phyloP scores from a whole-genome alignment of 2,797 vertebrate genomes.

The Hephaestus fuliginosus region DNA sequence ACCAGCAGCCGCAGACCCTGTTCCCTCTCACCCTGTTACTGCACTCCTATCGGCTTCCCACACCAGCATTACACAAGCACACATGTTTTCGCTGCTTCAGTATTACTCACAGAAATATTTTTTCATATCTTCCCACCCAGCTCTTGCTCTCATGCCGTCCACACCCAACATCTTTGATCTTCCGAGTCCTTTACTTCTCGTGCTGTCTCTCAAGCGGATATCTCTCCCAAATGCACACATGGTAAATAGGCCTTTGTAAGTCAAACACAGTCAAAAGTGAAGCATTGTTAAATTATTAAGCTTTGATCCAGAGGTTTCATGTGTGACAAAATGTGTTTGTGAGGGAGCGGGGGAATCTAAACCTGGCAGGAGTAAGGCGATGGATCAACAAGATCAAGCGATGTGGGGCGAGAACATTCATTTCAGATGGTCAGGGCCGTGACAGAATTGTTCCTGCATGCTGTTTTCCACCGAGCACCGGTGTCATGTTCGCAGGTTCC shows the following conservation, averaged over 20 bases:
- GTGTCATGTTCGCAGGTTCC: slow-evolving; percentile 80
- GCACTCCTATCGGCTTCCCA: slow-evolving; percentile 66
- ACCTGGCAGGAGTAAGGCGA: slow-evolving; percentile 68
- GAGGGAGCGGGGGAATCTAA: slow-evolving; percentile 65
- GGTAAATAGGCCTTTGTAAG: slow-evolving; percentile 41
- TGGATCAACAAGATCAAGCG: slow-evolving; percentile 80
- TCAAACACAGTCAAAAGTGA: slow-evolving; percentile 66
- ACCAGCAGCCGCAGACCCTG: slow-evolving; percentile 66
- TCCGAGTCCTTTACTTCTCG: slow-evolving; percentile 47
- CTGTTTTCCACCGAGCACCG: slow-evolving; percentile 74
- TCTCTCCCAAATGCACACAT: slow-evolving; percentile 61
- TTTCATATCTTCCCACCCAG: slow-evolving; percentile 52
- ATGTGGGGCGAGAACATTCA: slow-evolving; percentile 81
- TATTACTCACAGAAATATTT: slow-evolving; percentile 57
- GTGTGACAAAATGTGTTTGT: slow-evolving; percentile 78
- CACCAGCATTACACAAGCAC: slow-evolving; percentile 72
- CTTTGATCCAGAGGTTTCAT: slow-evolving; percentile 76
- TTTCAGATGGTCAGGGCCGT: slow-evolving; percentile 80
- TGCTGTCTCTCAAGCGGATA: slow-evolving; percentile 49
- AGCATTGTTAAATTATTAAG: slow-evolving; percentile 63
- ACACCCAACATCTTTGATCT: slow-evolving; percentile 70
- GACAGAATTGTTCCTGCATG: slow-evolving; percentile 83
- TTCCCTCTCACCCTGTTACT: slow-evolving; percentile 62
- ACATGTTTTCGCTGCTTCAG: slow-evolving; percentile 66
- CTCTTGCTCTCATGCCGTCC: slow-evolving; percentile 49